A percentile compares a stretch with the other conserved stretches of the same genome.
phyloP scores from a whole-genome alignment of 2,797 vertebrate species.

The Trematomus bernacchii region DNA sequence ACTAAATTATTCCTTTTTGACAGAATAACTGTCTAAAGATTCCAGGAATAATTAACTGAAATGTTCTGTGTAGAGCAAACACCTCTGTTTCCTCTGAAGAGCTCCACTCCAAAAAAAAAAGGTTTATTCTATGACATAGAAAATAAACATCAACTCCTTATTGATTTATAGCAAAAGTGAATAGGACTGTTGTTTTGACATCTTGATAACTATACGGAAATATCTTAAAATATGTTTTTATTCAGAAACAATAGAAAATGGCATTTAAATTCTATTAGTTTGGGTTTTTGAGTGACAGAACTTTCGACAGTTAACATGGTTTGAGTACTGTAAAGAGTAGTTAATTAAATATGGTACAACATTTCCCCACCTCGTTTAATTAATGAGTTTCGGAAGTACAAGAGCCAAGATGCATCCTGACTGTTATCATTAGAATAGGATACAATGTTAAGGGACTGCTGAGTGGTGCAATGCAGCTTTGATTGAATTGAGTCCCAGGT shows the following conservation, averaged over 20 bases:
- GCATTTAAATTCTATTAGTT: background rate
- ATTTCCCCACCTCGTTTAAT: background rate
- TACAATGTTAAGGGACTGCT: conserved; percentile 46
- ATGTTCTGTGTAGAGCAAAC: conserved; percentile 24
- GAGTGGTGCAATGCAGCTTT: conserved; percentile 82
- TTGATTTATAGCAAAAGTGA: background rate
- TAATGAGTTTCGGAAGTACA: background rate
- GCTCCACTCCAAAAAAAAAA: conserved; percentile 8
- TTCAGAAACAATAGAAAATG: background rate
- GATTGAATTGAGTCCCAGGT: conserved; percentile 70
- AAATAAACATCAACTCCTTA: background rate
- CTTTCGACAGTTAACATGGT: background rate
- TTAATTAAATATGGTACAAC: background rate
- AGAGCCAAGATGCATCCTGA: background rate
- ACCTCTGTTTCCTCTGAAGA: conserved; percentile 18
- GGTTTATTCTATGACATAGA: background rate
- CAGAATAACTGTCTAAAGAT: conserved; percentile 53
- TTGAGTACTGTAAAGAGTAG: background rate
- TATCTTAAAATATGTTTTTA: no score
- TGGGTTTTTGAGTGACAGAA: conserved; percentile 1
- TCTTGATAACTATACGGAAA: background rate
- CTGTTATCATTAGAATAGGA: conserved; percentile 17
- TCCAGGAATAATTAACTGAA: conserved; percentile 39
- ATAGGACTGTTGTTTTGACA: background rate
- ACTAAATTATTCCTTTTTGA: conserved; percentile 40